phyloP scores from a whole-genome alignment of 1,140 invertebrate species.

The Octopus sinensis region DNA sequence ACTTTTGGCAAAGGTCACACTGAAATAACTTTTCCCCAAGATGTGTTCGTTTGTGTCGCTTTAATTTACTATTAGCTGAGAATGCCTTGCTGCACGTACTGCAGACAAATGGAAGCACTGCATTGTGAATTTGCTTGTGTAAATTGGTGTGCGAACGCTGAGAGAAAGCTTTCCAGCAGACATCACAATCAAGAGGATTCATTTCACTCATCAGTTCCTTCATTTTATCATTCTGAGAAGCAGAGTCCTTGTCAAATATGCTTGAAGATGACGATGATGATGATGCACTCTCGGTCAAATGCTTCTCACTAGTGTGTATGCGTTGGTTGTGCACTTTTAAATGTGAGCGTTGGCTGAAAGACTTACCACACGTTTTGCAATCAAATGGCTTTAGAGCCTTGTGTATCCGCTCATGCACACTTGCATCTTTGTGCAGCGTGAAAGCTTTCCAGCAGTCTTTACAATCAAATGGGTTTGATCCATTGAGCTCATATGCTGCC shows the following conservation, averaged over 20 bases:
- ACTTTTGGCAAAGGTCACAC: background rate
- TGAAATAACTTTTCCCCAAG: conserved; percentile 32
- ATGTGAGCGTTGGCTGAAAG: conserved; percentile 65
- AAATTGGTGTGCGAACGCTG: background rate
- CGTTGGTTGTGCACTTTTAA: conserved; percentile 24
- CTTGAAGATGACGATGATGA: background rate
- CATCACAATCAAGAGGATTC: background rate
- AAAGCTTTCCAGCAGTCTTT: background rate
- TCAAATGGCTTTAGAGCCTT: conserved; percentile 84
- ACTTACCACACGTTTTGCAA: conserved; percentile 85
- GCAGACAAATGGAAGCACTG: background rate
- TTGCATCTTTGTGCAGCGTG: background rate
- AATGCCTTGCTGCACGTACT: background rate
- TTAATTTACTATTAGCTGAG: background rate
- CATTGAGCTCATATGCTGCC: too few relatives aligned
- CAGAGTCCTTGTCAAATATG: background rate
- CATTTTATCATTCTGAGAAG: background rate
- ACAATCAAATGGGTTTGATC: background rate
- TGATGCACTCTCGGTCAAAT: conserved; percentile 22
- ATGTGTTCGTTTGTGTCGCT: conserved; percentile 16
- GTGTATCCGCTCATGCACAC: conserved; percentile 54
- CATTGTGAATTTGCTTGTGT: background rate
- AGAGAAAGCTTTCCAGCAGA: background rate
- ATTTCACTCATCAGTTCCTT: background rate
- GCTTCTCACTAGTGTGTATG: conserved; percentile 27